Conservation (phyloP, 2,113 vertebrate species). For the Zapornia atra region DNA sequence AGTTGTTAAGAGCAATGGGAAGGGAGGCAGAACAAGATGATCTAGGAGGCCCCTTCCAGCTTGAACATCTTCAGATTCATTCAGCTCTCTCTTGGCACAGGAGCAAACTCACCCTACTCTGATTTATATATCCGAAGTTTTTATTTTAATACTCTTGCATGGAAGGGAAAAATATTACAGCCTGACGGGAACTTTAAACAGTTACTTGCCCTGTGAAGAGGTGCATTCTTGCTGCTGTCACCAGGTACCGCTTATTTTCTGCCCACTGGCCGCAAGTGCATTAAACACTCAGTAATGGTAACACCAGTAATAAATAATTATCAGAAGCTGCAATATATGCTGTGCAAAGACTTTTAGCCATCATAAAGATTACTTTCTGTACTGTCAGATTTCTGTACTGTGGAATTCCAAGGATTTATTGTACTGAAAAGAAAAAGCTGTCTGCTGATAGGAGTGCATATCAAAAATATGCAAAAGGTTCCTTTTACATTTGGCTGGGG, state of each 20-base stretch:
- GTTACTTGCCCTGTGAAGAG: constrained; percentile 11
- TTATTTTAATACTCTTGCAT: constrained; percentile 46
- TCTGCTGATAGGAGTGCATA: constrained; percentile 61
- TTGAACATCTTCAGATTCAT: constrained; percentile 25
- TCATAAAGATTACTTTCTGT: constrained; percentile 62
- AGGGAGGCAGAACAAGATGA: constrained; percentile 30
- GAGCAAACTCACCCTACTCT: neutral
- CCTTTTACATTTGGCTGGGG: constrained; percentile 41
- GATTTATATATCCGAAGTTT: constrained; percentile 39
- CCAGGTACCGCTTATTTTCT: constrained; percentile 29
- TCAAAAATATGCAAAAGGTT: constrained; percentile 67
- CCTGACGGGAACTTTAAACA: neutral
- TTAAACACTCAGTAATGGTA: constrained; percentile 52
- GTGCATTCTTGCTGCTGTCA: constrained; percentile 1
- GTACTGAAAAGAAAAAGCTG: constrained; percentile 39
- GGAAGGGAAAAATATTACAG: constrained; percentile 28
- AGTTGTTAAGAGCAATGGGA: constrained; percentile 23
- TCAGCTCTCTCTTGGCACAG: neutral
- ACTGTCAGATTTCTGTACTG: constrained; percentile 39
- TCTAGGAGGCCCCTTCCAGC: constrained; percentile 17
- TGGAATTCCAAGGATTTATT: constrained; percentile 67
- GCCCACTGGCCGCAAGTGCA: constrained; percentile 35
- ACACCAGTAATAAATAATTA: constrained; percentile 59
- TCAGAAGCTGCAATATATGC: constrained; percentile 34
- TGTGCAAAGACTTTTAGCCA: constrained; percentile 63